phyloP scores from a whole-genome alignment of 2,797 vertebrate species.

The Notolepis coatsorum region DNA sequence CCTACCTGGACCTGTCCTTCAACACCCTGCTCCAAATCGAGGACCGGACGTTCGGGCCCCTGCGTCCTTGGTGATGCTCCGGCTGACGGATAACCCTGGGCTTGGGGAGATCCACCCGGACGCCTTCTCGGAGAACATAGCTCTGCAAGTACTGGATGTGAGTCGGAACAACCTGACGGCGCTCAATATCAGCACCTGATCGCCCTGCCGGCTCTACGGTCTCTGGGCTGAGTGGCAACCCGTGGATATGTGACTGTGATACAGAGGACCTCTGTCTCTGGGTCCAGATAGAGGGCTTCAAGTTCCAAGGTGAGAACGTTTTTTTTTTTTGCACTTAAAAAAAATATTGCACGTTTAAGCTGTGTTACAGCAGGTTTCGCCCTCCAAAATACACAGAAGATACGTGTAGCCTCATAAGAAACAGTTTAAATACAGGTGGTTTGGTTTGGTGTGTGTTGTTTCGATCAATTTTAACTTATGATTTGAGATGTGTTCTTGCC shows the following conservation, averaged over 20 bases:
- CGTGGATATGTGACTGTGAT: constrained; percentile 94
- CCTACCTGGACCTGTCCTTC: constrained; percentile 94
- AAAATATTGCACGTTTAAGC: too few species aligned
- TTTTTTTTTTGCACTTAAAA: neutral
- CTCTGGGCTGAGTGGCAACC: constrained; percentile 90
- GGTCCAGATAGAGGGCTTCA: constrained; percentile 86
- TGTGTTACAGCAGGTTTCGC: too few species aligned
- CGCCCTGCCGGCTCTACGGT: constrained; percentile 83
- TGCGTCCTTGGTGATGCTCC: constrained; percentile 91
- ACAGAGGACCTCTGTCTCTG: constrained; percentile 90
- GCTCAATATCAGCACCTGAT: constrained; percentile 86
- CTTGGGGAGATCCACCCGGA: constrained; percentile 86
- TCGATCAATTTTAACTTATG: neutral
- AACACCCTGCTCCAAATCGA: constrained; percentile 90
- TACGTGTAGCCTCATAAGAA: too few species aligned
- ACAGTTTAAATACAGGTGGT: neutral
- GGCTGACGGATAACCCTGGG: constrained; percentile 90
- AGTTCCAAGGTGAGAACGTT: constrained; percentile 90
- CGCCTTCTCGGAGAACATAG: constrained; percentile 90
- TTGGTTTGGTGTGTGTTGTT: neutral
- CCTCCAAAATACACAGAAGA: too few species aligned
- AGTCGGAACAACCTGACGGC: constrained; percentile 88
- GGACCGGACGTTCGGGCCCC: constrained; percentile 89
- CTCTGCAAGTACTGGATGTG: constrained; percentile 91
- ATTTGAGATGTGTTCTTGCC: too few species aligned